Conservation (phyloP, 2,888 invertebrate species). For the Coecobrya sp. region DNA sequence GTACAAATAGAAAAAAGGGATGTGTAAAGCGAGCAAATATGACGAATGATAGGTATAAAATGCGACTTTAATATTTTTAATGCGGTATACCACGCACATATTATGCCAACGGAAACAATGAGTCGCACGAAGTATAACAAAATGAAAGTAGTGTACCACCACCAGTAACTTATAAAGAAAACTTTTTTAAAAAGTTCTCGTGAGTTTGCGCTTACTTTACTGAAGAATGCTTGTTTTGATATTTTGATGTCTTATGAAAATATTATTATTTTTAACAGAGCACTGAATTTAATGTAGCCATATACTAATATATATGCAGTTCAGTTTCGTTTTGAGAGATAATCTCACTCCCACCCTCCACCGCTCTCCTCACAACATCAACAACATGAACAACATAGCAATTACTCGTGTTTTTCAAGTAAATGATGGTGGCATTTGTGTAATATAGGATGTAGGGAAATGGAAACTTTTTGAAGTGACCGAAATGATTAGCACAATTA, state of each 20-base stretch:
- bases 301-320: not conserved
- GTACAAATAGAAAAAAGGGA: not conserved
- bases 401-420: conserved; percentile 22
- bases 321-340: not conserved
- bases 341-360: conserved; percentile 6
- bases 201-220: conserved; percentile 11
- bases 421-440: conserved; percentile 15
- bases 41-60: not conserved
- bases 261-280: not conserved
- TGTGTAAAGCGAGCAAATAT: not conserved
- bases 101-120: not conserved
- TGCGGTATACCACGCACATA: not conserved
- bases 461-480: conserved; percentile 71
- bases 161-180: not conserved
- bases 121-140: not conserved
- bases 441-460: not conserved
- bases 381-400: conserved; percentile 5
- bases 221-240: not conserved
- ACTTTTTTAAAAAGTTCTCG: not conserved
- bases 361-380: not conserved
- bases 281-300: not conserved
- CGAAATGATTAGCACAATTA: conserved; percentile 81
- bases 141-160: not conserved
- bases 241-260: not conserved
- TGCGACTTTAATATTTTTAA: not conserved